Evolutionary conservation across 1,140 invertebrate species (phyloP).

Genomic region (Homalodisca vitripennis): DNA sequence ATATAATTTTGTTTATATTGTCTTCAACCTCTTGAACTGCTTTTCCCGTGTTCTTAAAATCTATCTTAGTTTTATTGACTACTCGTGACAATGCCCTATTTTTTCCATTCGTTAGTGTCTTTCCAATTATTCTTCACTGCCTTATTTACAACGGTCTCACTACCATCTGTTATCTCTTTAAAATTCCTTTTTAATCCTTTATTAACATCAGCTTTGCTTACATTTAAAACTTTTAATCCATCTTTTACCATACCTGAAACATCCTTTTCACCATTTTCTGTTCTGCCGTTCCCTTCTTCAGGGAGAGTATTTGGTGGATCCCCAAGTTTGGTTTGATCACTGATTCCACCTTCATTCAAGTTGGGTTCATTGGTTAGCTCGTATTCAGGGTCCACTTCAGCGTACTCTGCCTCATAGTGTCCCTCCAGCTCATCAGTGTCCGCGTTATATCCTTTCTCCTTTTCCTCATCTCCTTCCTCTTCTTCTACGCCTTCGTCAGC

Average conservation of each 20-base stretch:
- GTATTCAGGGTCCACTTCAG: constrained; percentile 1
- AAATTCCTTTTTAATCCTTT: background rate
- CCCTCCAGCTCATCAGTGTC: constrained; percentile 15
- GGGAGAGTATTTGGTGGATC: background rate
- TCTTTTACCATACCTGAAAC: background rate
- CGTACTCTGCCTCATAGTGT: constrained; percentile 20
- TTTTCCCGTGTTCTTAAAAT: background rate
- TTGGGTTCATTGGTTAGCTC: background rate
- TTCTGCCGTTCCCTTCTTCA: background rate
- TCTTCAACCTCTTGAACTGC: background rate
- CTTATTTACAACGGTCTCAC: background rate
- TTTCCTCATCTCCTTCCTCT: constrained; percentile 47
- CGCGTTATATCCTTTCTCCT: constrained; percentile 42
- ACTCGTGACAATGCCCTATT: background rate
- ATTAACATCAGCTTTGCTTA: background rate
- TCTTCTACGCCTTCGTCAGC: constrained; percentile 30
- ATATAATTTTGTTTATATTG: constrained; percentile 10
- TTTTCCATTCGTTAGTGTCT: background rate
- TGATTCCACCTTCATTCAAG: no score
- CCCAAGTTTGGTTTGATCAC: no score
- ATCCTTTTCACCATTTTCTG: background rate
- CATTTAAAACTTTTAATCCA: background rate
- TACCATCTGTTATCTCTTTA: background rate
- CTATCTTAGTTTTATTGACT: background rate
- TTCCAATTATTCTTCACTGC: background rate